phyloP scores from a whole-genome alignment of 2,888 invertebrate species.

The Ophraella communa region DNA sequence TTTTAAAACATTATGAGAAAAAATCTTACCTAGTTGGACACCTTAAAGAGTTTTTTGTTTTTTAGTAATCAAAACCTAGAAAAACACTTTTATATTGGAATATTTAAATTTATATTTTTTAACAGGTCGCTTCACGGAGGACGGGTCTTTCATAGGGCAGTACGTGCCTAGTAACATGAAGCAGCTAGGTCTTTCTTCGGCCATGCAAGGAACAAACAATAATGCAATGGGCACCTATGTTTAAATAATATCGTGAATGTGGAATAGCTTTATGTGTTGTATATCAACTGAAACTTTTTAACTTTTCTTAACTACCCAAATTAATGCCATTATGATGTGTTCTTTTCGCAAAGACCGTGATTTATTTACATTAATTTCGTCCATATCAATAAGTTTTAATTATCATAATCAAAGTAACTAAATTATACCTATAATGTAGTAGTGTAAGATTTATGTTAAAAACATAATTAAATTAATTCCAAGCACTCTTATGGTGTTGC shows the following conservation, averaged over 20 bases:
- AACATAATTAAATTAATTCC: constrained; percentile 22
- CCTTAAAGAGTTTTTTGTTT: too few species aligned
- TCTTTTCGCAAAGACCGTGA: constrained; percentile 36
- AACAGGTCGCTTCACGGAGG: constrained; percentile 91
- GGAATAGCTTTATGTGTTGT: constrained; percentile 43
- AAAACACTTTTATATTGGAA: too few species aligned
- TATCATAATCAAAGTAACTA: constrained; percentile 38
- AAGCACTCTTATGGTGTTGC: constrained; percentile 9
- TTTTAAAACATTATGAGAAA: background rate
- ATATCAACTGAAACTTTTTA: constrained; percentile 33
- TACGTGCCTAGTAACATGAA: constrained; percentile 86
- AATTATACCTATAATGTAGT: constrained; percentile 31
- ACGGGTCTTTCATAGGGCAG: constrained; percentile 97
- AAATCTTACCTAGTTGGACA: too few species aligned
- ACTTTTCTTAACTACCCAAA: constrained; percentile 28
- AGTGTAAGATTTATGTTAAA: constrained; percentile 25
- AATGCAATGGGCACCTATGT: constrained; percentile 72
- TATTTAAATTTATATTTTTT: background rate
- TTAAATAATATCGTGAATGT: constrained; percentile 56
- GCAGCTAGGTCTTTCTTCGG: constrained; percentile 63
- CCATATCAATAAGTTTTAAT: constrained; percentile 45
- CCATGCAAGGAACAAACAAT: constrained; percentile 56
- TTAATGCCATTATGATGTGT: constrained; percentile 35
- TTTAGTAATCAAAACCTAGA: background rate
- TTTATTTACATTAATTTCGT: constrained; percentile 44